These are phyloP conservation scores for Parnassius apollo DNA, from an alignment of 2,888 invertebrate species.

Conservation along the genomic window DNA sequence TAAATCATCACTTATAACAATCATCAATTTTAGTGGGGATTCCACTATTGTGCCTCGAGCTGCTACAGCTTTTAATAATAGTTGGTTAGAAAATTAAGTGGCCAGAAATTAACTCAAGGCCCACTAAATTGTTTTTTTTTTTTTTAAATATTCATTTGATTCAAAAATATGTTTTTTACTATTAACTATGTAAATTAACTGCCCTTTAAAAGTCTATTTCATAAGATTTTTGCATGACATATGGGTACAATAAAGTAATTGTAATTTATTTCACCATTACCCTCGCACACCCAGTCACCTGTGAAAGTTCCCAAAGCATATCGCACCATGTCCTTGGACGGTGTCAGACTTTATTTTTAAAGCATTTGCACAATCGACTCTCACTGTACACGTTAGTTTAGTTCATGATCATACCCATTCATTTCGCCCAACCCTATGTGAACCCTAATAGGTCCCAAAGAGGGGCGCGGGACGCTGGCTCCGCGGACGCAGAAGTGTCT, in stretches of 20 bases:
- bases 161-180: too few species aligned
- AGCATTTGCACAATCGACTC: conserved; percentile 10
- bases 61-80: too few species aligned
- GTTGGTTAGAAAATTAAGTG: too few species aligned
- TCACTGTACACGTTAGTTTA: conserved; percentile 11
- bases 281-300: conserved; percentile 42
- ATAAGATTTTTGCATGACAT: too few species aligned
- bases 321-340: conserved; percentile 62
- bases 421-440: conserved; percentile 32
- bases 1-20: too few species aligned
- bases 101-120: too few species aligned
- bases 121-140: too few species aligned
- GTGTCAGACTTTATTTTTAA: conserved; percentile 51
- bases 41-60: too few species aligned
- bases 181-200: too few species aligned
- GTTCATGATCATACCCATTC: conserved; percentile 16
- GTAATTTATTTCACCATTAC: conserved; percentile 35
- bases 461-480: conserved; percentile 64
- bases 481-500: conserved; percentile 64
- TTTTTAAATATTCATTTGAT: too few species aligned
- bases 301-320: conserved; percentile 45
- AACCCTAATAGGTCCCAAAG: conserved; percentile 62
- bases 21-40: too few species aligned
- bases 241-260: conserved; percentile 13
- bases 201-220: too few species aligned